Evolutionary conservation across 2,797 vertebrate species (phyloP), one percentile per base, ranked within the genome.

Genomic region (Rhabdophis nuchalis): DNA sequence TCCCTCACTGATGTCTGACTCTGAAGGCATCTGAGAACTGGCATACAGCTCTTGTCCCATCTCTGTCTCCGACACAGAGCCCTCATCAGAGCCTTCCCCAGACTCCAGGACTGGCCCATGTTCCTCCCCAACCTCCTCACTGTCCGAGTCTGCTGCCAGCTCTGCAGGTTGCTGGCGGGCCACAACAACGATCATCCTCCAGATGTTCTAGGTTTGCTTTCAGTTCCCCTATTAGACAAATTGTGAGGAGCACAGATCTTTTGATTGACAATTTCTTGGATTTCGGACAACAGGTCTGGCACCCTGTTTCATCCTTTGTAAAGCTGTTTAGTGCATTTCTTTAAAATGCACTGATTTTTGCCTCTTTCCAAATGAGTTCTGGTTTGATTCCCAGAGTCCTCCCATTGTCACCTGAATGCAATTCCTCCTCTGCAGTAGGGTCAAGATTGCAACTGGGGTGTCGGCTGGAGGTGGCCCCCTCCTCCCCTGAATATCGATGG

Each of bases 261-360:
- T 89, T 18, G 36, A 85, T 13, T 36, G 12, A 12, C 12, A 77
- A 54, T 77, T 16, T 82, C n/a, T 29, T 32, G 18, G 5, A 85
- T 86, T 89, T 11, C 18, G 25, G 29, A 25, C 77, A 56, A 54
- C 56, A 89, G 72, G 61, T 32, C 16, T 46, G 41, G 89, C 14
- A 23, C 10, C 88, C 61, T 90, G 29, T 56, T 52, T 58, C 88
- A 5, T 46, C 94, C 93, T 89, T 92, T 89, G 93, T 29, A 85
- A 85, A 90, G 68, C 82, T 89, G 88, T 54, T 54, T 54, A 54
- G 2, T 13, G 13, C 53, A 14, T 54, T 54, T 54, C 13, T 54
- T 54, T 13, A 89, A 60, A 41, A 41, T 6, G 56, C 86, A 57
- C 86, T 61, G 7, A 89, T 4, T 56, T 87, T 57, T 54, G 86